Evolutionary conservation across 2,888 invertebrate genomes (phyloP).

Genomic region (Caenorhabditis japonica): DNA sequence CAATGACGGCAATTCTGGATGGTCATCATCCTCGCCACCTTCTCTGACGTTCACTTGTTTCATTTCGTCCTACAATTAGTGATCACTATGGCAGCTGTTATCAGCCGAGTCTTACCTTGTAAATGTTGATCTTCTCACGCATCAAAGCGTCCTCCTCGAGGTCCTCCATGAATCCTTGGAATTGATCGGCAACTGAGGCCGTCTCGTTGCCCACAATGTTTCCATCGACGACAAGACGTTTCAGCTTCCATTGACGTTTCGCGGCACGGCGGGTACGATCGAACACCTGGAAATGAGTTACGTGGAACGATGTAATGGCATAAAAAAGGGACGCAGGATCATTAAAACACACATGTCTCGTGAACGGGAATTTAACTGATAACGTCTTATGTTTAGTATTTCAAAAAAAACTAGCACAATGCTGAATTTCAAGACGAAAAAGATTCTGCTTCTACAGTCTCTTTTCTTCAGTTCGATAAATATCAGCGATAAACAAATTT

Average conservation of each 20-base stretch:
- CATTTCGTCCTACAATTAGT: conserved; percentile 52
- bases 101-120: conserved; percentile 78
- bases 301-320: neutral
- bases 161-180: conserved; percentile 87
- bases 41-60: conserved; percentile 47
- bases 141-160: conserved; percentile 92
- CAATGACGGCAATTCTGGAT: conserved; percentile 85
- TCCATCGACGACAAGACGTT: conserved; percentile 83
- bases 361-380: too few relatives aligned
- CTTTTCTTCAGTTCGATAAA: too few relatives aligned
- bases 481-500: too few relatives aligned
- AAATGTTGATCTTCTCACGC: conserved; percentile 93
- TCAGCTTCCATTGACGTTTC: conserved; percentile 89
- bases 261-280: conserved; percentile 84
- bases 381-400: too few relatives aligned
- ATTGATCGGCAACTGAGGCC: conserved; percentile 77
- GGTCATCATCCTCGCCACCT: conserved; percentile 81
- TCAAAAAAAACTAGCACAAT: too few relatives aligned
- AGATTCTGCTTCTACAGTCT: too few relatives aligned
- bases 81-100: conserved; percentile 1
- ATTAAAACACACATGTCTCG: too few relatives aligned
- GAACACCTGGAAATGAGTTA: conserved; percentile 53
- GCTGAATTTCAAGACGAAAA: too few relatives aligned
- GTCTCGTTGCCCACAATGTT: conserved; percentile 77
- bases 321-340: too few relatives aligned